Evolutionary conservation across 2,113 vertebrate species (phyloP).

Genomic region (Grantiella picta): DNA sequence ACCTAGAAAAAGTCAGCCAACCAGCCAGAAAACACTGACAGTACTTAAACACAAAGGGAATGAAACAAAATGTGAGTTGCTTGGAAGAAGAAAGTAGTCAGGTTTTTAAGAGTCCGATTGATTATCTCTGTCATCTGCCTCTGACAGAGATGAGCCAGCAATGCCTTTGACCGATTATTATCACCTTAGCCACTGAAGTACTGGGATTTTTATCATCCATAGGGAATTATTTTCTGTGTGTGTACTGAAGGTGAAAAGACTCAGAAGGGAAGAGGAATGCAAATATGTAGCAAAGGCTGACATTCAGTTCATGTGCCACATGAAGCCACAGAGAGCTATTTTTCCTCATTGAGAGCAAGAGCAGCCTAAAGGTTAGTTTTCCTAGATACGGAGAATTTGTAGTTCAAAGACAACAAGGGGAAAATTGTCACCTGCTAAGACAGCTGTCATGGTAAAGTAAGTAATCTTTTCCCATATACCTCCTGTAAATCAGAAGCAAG

Average conservation of each 20-base stretch:
- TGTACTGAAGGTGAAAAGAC: not conserved
- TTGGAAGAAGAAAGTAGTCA: not conserved
- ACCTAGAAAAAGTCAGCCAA: not conserved
- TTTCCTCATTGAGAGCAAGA: not conserved
- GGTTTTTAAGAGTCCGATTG: not conserved
- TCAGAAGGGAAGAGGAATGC: not conserved
- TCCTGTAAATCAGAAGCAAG: slow-evolving; percentile 64
- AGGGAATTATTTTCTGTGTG: not conserved
- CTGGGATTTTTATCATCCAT: not conserved
- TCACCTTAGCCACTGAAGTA: not conserved
- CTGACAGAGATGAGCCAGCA: not conserved
- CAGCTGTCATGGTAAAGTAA: slow-evolving; percentile 21
- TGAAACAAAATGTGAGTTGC: not conserved
- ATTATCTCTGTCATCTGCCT: not conserved
- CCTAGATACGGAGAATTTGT: not conserved
- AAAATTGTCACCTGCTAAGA: slow-evolving; percentile 1
- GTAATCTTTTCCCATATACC: slow-evolving; percentile 26
- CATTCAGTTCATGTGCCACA: not conserved
- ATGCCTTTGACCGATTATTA: not conserved
- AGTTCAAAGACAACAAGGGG: not conserved
- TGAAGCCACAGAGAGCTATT: not conserved
- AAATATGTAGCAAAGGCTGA: not conserved
- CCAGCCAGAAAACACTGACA: not conserved
- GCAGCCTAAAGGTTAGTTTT: not conserved
- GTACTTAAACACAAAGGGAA: not conserved